Evolutionary conservation across 2,888 invertebrate genomes (phyloP).

Genomic region (Nasonia oneida): DNA sequence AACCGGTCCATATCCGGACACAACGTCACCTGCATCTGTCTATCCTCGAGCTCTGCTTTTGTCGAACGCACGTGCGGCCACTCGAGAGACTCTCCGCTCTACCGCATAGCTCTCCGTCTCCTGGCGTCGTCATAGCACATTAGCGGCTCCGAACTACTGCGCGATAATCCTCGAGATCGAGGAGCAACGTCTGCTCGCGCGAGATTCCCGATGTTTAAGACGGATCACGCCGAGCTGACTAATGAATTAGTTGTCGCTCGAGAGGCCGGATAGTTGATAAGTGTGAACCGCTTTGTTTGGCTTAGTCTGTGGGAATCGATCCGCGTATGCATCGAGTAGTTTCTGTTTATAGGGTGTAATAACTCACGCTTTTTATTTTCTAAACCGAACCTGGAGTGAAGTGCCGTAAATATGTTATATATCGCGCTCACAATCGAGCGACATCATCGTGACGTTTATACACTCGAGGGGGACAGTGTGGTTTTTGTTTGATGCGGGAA

Average conservation of each 20-base stretch:
- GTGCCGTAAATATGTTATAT: background rate
- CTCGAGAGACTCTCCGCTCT: background rate
- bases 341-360: background rate
- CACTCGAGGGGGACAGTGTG: background rate
- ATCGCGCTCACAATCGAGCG: background rate
- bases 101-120: slow-evolving; percentile 1
- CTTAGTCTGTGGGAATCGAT: background rate
- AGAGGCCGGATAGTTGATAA: background rate
- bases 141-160: background rate
- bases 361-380: background rate
- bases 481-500: slow-evolving; percentile 1
- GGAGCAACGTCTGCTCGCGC: background rate
- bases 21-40: background rate
- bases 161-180: slow-evolving; percentile 27
- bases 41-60: slow-evolving; percentile 10
- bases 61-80: slow-evolving; percentile 11
- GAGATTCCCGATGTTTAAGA: slow-evolving; percentile 24
- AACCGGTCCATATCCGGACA: slow-evolving; percentile 5
- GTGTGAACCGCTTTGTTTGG: background rate
- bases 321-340: background rate
- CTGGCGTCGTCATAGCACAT: slow-evolving; percentile 20
- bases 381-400: background rate
- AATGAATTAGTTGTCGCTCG: background rate
- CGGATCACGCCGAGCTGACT: slow-evolving; percentile 2
- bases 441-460: slow-evolving; percentile 11